Evolutionary conservation across 2,113 vertebrate species (phyloP).

Genomic region (Pitta sordida): DNA sequence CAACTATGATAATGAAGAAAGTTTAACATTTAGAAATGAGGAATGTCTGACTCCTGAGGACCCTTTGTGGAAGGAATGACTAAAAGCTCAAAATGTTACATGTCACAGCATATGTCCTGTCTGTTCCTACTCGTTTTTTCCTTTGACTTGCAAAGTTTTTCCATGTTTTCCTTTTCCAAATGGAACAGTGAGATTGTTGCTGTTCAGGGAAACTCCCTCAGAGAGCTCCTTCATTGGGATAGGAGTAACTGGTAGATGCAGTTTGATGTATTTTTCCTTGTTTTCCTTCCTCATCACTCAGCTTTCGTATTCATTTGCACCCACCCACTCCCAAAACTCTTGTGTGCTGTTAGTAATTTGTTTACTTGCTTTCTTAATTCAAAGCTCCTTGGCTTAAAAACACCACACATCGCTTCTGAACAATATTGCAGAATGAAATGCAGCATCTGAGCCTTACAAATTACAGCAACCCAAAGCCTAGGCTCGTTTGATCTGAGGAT

Average conservation of each 20-base stretch:
- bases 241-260: not conserved
- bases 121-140: not conserved
- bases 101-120: not conserved
- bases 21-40: not conserved
- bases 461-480: not conserved
- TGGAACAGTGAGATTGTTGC: not conserved
- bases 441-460: not conserved
- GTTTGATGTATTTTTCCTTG: not conserved
- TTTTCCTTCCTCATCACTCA: not conserved
- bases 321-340: not conserved
- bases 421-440: not conserved
- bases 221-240: not conserved
- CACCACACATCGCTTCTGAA: not conserved
- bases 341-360: not conserved
- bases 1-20: not conserved
- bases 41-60: not conserved
- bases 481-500: no score
- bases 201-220: not conserved
- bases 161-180: slow-evolving; percentile 4
- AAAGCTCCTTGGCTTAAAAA: not conserved
- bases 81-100: not conserved
- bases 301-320: not conserved
- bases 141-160: not conserved
- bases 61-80: not conserved
- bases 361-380: not conserved